These are phyloP conservation scores for Phocides pigmalion DNA, from an alignment of 1,140 invertebrate genomes.

Conservation along the genomic window DNA sequence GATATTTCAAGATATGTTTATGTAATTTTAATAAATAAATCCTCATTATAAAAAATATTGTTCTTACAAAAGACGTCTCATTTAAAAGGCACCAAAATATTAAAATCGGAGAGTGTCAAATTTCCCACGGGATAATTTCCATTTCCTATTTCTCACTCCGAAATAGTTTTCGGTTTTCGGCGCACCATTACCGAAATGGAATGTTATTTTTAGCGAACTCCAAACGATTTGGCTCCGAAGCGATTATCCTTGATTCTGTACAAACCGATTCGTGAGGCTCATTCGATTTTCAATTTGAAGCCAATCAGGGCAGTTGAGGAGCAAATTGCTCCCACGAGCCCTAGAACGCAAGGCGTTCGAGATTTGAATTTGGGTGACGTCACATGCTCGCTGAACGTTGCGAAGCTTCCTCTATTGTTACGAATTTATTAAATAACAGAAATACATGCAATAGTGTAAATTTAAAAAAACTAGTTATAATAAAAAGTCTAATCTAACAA, in stretches of 20 bases:
- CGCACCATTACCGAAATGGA: conserved; percentile 14
- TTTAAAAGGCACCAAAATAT: too few relatives aligned
- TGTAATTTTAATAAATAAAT: too few relatives aligned
- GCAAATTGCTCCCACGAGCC: conserved; percentile 35
- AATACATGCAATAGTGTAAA: too few relatives aligned
- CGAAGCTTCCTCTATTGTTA: neutral
- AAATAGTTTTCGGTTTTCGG: conserved; percentile 5
- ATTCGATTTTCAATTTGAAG: conserved; percentile 41
- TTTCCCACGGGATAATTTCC: conserved; percentile 7
- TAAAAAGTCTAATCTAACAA: too few relatives aligned
- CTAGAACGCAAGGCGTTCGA: conserved; percentile 2
- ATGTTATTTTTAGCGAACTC: conserved; percentile 13
- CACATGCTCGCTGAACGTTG: neutral
- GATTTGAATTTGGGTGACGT: conserved; percentile 9
- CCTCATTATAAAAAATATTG: neutral
- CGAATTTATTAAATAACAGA: too few relatives aligned
- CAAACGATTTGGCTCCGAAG: conserved; percentile 6
- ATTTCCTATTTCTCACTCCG: neutral
- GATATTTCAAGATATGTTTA: too few relatives aligned
- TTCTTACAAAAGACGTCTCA: too few relatives aligned
- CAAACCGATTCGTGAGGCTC: conserved; percentile 28
- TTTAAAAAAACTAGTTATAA: too few relatives aligned
- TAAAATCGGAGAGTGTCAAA: neutral
- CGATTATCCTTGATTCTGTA: conserved; percentile 27
- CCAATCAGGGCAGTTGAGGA: conserved; percentile 34